A percentile compares a stretch with the other conserved stretches of the same genome.
Conservation (phyloP, 1,140 invertebrate genomes). For the Leptopilina clavipes region DNA sequence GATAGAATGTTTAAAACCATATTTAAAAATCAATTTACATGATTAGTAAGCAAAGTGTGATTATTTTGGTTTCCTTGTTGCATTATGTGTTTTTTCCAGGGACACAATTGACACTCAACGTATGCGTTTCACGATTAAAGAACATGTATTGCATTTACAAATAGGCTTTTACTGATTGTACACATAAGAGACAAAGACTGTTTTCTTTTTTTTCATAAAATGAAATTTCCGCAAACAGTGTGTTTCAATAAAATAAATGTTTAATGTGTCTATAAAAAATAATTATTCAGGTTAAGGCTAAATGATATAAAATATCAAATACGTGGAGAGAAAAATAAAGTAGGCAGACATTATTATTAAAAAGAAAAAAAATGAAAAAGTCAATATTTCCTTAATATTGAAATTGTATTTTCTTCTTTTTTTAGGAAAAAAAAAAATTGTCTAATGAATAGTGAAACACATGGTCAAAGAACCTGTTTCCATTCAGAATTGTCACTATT, state of each 20-base stretch:
- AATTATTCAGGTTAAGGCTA: too few relatives aligned
- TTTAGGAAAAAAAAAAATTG: neutral
- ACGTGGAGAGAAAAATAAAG: too few relatives aligned
- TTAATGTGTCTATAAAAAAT: too few relatives aligned
- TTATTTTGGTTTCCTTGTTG: slow-evolving; percentile 17
- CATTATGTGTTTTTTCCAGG: slow-evolving; percentile 7
- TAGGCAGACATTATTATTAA: too few relatives aligned
- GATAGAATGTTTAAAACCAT: too few relatives aligned
- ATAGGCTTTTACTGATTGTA: too few relatives aligned
- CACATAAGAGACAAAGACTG: neutral
- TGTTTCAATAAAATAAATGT: too few relatives aligned
- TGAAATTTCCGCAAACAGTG: too few relatives aligned
- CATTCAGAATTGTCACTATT: slow-evolving; percentile 9
- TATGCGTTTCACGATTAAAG: neutral
- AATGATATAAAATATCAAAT: too few relatives aligned
- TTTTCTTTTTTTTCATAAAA: too few relatives aligned
- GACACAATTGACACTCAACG: neutral
- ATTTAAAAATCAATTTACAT: neutral
- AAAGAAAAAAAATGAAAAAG: too few relatives aligned
- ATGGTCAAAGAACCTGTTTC: slow-evolving; percentile 22
- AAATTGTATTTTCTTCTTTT: neutral
- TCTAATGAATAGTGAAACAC: neutral
- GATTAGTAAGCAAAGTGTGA: neutral
- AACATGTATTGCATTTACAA: neutral
- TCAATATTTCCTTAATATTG: too few relatives aligned